Conservation (phyloP, 1,140 invertebrate species). For the Pteromalus puparum region DNA sequence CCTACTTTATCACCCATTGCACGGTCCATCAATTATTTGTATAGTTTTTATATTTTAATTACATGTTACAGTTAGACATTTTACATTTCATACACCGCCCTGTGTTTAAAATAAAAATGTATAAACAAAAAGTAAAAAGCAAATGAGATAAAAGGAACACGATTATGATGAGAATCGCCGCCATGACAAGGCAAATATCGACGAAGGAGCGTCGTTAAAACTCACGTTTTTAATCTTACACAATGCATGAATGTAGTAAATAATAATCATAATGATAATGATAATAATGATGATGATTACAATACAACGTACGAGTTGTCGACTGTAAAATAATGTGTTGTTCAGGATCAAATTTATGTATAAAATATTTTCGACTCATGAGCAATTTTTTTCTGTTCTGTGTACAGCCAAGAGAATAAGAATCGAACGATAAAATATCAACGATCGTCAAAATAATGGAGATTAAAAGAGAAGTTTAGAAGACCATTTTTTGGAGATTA, state of each 20-base stretch:
- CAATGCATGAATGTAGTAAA: conserved; percentile 53
- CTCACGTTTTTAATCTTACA: conserved; percentile 58
- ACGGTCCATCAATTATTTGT: conserved; percentile 57
- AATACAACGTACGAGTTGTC: conserved; percentile 19
- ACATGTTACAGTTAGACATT: conserved; percentile 50
- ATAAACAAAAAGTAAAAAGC: conserved; percentile 36
- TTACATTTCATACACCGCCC: conserved; percentile 37
- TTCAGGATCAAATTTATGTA: conserved; percentile 30
- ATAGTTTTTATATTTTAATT: conserved; percentile 62
- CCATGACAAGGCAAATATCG: conserved; percentile 6
- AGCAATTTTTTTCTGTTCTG: conserved; percentile 37
- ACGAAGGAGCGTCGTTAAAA: conserved; percentile 53
- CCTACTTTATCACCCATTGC: conserved; percentile 33
- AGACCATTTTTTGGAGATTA: conserved; percentile 26
- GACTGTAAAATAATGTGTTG: conserved; percentile 13
- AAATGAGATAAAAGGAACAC: conserved; percentile 33
- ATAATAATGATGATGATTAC: too few relatives aligned
- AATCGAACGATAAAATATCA: conserved; percentile 17
- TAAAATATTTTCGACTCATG: neutral
- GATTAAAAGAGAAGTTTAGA: conserved; percentile 15
- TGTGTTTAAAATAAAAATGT: conserved; percentile 37
- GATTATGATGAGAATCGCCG: neutral
- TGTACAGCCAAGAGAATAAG: conserved; percentile 12
- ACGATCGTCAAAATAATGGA: conserved; percentile 8
- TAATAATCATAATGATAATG: conserved; percentile 18